These are phyloP conservation scores for Dynastes grantii DNA, from an alignment of 2,888 invertebrate species.

Conservation along the genomic window DNA sequence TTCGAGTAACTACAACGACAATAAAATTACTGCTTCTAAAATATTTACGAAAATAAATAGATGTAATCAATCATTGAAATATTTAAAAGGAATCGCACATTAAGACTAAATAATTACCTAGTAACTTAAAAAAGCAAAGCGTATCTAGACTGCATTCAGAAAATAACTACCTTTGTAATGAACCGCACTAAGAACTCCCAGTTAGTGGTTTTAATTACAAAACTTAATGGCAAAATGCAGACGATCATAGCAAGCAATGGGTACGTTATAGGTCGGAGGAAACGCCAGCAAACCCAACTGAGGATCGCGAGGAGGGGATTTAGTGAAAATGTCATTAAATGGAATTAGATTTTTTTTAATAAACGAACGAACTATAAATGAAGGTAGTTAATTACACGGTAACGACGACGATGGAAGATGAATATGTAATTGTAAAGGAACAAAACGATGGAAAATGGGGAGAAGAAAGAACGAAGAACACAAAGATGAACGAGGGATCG, in stretches of 20 bases:
- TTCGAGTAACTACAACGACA: no score
- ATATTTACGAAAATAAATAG: no score
- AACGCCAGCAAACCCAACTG: neutral
- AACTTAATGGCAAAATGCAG: slow-evolving; percentile 36
- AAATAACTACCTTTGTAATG: slow-evolving; percentile 34
- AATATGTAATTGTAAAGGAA: slow-evolving; percentile 9
- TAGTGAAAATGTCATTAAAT: slow-evolving; percentile 49
- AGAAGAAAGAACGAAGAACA: slow-evolving; percentile 2
- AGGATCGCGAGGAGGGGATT: slow-evolving; percentile 10
- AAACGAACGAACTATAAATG: slow-evolving; percentile 44
- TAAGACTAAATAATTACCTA: slow-evolving; percentile 3
- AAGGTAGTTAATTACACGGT: slow-evolving; percentile 55
- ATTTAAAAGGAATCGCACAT: neutral
- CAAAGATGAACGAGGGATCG: slow-evolving; percentile 9
- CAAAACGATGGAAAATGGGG: neutral
- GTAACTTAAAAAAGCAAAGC: neutral
- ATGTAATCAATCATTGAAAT: neutral
- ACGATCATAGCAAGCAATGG: slow-evolving; percentile 5
- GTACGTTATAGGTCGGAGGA: neutral
- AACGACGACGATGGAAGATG: slow-evolving; percentile 41
- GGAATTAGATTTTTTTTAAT: slow-evolving; percentile 45
- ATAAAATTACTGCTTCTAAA: no score
- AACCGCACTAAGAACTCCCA: slow-evolving; percentile 19
- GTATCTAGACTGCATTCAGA: neutral
- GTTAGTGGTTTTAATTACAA: slow-evolving; percentile 37